phyloP scores from a whole-genome alignment of 2,113 vertebrate species.

The Tetrax tetrax region DNA sequence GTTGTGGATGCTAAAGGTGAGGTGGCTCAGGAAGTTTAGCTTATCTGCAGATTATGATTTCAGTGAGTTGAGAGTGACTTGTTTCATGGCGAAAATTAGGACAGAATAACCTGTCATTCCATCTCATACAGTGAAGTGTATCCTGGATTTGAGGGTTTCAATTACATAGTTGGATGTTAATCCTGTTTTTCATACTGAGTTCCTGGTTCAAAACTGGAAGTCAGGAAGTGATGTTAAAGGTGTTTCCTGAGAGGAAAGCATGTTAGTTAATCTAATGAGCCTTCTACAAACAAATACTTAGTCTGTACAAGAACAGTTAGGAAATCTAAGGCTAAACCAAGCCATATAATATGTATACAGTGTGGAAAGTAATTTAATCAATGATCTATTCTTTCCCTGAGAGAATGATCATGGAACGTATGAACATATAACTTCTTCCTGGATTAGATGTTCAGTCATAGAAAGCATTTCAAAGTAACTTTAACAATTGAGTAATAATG shows the following conservation, averaged over 20 bases:
- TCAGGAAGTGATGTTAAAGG: not conserved
- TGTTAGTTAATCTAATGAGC: not conserved
- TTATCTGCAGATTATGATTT: not conserved
- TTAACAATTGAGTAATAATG: not conserved
- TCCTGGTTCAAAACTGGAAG: not conserved
- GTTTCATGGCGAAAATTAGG: not conserved
- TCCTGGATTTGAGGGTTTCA: not conserved
- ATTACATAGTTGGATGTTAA: not conserved
- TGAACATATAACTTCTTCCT: not conserved
- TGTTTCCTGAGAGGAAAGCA: not conserved
- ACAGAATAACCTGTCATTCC: not conserved
- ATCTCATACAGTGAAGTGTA: not conserved
- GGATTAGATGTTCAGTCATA: not conserved
- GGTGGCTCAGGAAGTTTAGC: not conserved
- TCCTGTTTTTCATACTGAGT: not conserved
- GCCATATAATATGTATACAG: not conserved
- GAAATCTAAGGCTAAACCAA: not conserved
- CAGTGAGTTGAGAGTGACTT: not conserved
- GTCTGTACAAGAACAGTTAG: not conserved
- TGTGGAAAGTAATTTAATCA: not conserved
- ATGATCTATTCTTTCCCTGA: not conserved
- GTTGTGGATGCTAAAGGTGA: not conserved
- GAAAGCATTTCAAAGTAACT: constrained; percentile 3
- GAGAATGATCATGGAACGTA: not conserved
- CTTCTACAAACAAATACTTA: not conserved